Evolutionary conservation across 2,113 vertebrate genomes (phyloP).

Genomic region (Macaca nemestrina): DNA sequence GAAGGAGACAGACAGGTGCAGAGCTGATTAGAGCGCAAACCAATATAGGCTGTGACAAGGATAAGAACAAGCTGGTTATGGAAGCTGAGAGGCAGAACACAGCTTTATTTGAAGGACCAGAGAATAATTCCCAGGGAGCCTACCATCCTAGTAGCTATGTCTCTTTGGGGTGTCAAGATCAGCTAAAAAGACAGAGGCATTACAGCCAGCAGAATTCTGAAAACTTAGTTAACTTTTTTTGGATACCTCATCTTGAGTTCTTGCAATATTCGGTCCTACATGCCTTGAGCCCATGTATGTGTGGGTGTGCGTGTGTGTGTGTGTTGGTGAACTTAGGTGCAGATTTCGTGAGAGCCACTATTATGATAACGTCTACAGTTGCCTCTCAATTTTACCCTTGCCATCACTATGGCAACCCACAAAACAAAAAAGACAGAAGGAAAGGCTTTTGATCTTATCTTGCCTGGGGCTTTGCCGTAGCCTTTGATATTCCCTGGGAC

Average conservation of each 20-base stretch:
- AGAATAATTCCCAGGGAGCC: background rate
- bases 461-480: background rate
- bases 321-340: background rate
- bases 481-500: slow-evolving; percentile 4
- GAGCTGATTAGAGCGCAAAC: background rate
- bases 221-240: background rate
- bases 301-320: background rate
- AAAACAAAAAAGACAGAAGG: background rate
- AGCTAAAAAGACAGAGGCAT: background rate
- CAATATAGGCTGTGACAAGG: background rate
- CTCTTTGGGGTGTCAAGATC: background rate
- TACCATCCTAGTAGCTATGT: background rate
- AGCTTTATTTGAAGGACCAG: background rate
- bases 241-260: background rate
- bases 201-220: background rate
- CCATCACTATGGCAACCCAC: slow-evolving; percentile 43
- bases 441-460: slow-evolving; percentile 30
- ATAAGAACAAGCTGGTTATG: background rate
- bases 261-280: background rate
- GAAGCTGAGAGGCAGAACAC: background rate
- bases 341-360: background rate
- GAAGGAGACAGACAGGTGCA: background rate
- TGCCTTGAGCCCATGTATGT: background rate
- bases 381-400: background rate
- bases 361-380: background rate